phyloP scores from a whole-genome alignment of 53 echinoderm and acorn worm genomes.

The Antedon mediterranea region DNA sequence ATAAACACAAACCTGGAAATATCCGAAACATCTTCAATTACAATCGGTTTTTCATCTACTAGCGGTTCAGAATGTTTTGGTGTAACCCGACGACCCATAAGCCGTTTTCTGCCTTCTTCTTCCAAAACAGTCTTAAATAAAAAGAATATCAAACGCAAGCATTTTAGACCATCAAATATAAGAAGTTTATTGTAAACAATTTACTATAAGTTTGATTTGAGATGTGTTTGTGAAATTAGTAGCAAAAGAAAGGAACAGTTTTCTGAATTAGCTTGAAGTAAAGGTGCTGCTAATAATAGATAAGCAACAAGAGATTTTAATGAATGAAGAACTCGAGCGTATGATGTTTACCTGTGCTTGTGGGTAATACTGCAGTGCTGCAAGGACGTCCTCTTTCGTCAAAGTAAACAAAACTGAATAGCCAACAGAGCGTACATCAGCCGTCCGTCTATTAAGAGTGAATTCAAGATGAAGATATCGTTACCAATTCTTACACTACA shows the following conservation, averaged over 20 bases:
- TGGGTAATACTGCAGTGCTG: conserved; percentile 56
- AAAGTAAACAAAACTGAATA: conserved; percentile 72
- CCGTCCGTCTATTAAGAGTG: conserved; percentile 44
- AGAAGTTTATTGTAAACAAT: no score
- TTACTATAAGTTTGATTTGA: no score
- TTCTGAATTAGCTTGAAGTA: no score
- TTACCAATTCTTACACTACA: no score
- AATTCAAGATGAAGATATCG: no score
- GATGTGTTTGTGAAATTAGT: no score
- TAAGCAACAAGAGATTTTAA: no score
- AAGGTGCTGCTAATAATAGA: no score
- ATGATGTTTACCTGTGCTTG: conserved; percentile 39
- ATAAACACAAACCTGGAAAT: background rate
- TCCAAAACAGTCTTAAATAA: background rate
- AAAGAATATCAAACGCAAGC: background rate
- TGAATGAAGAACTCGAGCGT: background rate
- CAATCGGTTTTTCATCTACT: background rate
- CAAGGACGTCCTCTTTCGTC: conserved; percentile 56
- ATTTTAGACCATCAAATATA: no score
- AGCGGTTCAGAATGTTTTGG: background rate
- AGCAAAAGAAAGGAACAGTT: no score
- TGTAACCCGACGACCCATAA: background rate
- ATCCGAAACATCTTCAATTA: background rate
- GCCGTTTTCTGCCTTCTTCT: background rate
- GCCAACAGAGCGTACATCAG: conserved; percentile 80